Base-by-base conservation (phyloP, 2,797 vertebrate species). In the Acrossocheilus wenchowensis region DNA sequence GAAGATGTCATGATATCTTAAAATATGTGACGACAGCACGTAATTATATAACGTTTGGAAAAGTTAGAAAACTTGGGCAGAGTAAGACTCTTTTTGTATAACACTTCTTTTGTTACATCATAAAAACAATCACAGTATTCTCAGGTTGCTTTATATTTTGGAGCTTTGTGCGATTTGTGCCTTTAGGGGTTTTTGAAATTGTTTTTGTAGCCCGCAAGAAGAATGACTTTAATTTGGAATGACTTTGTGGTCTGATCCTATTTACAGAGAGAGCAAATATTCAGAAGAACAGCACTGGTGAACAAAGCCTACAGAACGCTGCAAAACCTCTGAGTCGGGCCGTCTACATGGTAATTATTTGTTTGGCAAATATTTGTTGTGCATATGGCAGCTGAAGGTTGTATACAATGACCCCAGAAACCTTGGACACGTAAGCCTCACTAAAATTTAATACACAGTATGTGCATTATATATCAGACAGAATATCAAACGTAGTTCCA, bases 291-390 rank as follows among this genome's bases (percentile, higher is more conserved):
- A 0, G 95, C 97, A 14, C 89, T 98, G 45, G 94, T 99, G 88
- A 99, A 98, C 94, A 96, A 96, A 89, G 98, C 98, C 0, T 99
- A 99, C 93, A 92, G 90, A 88, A 99, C 97, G 2, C 96, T 99
- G 54, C 96, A 95, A 95, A 96, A 89, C 98, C 98, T 48, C 90
- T 99, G 91, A 97, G 94, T 93, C 97, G 98, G 0, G 98, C 98
- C 87, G 94, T 98, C 78, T 99, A 99, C 80, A 97, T 99, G 92
- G 98, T 99, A 95, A 97, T 11, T 81, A 41, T 41, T 54, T 52
- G 5, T 72, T n/a, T 41, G 6, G 21, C 19, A 30, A 36, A 39
- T 54, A 57, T 73, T 77, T 41, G 3, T 52, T 77, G 30, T 66
- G 34, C 26, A 30, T 41, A 11, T 36, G 8, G 5, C 21, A 75